Evolutionary conservation across 2,113 vertebrate genomes (phyloP).

Genomic region (Gavialis gangeticus): DNA sequence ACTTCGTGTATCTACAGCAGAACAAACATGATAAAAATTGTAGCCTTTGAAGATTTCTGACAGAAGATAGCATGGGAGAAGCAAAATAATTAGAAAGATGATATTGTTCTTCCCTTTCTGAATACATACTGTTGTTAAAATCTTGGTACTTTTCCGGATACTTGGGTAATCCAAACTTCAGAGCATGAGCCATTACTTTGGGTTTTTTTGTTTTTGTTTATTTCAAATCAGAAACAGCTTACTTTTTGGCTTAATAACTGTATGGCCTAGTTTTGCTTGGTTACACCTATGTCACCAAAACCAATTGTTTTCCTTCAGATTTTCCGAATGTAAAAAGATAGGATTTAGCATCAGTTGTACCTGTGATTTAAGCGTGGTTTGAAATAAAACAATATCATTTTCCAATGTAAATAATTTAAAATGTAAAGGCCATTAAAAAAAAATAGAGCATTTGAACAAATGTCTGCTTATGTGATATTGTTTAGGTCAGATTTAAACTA

Average conservation of each 20-base stretch:
- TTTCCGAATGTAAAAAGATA: no score
- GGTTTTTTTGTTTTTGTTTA: not conserved
- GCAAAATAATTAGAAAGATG: not conserved
- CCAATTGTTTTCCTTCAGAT: no score
- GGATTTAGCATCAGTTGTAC: no score
- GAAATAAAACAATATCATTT: not conserved
- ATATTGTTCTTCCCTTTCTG: not conserved
- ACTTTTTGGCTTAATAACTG: not conserved
- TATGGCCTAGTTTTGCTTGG: not conserved
- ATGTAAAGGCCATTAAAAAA: not conserved
- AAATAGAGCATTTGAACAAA: not conserved
- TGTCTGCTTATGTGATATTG: not conserved
- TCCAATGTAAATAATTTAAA: fast-evolving
- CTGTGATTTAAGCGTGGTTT: no score
- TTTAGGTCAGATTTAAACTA: not conserved
- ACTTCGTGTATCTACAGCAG: not conserved
- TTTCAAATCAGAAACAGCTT: not conserved
- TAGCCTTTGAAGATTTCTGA: not conserved
- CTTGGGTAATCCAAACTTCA: not conserved
- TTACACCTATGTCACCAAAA: not conserved
- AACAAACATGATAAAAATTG: not conserved
- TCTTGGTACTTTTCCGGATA: not conserved
- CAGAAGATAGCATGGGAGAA: not conserved
- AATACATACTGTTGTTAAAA: not conserved
- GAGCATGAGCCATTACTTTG: not conserved